Evolutionary conservation across 2,888 invertebrate genomes (phyloP), one percentile per base, ranked within the genome.

Genomic region (Eretmocerus hayati): DNA sequence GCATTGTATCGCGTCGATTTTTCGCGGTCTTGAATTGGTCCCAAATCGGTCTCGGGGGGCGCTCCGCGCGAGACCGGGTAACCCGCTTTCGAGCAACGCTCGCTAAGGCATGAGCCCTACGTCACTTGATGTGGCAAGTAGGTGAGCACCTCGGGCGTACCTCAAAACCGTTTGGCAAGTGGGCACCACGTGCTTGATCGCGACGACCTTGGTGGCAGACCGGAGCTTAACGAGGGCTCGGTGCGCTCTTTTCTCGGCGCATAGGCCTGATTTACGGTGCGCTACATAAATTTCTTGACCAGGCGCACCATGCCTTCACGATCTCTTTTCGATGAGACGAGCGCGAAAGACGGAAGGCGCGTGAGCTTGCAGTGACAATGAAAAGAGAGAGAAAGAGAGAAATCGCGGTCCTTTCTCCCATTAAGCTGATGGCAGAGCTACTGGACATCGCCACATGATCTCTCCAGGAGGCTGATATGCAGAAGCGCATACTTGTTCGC

Each of bases 1-100:
- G 43, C 46, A 42, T 38, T 48, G 50, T 42, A 42, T 52, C 48
- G 47, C 35, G 30, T 26, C 42, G 16, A 41, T 36, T 19, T 16
- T 5, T 59, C 61, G 63, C 63, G 62, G 36, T 19, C 9, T 5
- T 6, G 8, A 18, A 6, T 5, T 18, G 16, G 18, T 18, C 36
- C 9, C 36, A 19, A 20, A 8, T 15, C 13, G 33, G 36, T 18
- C 33, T 16, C 15, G n/a, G 33, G 33, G 33, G 15, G 33, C 33
- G 64, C 66, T 8, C 31, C 20, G 6, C 11, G 16, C 61, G 52
- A 61, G 58, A 67, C 63, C 67, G 64, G 65, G 61, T 70, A 66
- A 69, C 66, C 65, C 59, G 61, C 52, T 59, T 60, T 58, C 56
- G 44, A 53, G 44, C 55, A 47, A 53, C n/a, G n/a, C n/a, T n/a